Evolutionary conservation across 2,888 invertebrate species (phyloP).

Genomic region (Zelleria hepariella): DNA sequence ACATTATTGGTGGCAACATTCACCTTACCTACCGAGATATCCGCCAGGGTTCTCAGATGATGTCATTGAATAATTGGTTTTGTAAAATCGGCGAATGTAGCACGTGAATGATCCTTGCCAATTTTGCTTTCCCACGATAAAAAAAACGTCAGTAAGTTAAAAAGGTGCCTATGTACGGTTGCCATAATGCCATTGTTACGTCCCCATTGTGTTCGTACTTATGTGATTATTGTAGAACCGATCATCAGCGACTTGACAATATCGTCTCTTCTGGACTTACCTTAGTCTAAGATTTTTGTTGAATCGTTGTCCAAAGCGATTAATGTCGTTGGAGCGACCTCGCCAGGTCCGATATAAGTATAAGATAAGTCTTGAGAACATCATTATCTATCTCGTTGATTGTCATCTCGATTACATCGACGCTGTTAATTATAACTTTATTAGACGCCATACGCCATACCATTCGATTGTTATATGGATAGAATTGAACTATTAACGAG

Average conservation of each 20-base stretch:
- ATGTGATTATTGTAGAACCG: not conserved
- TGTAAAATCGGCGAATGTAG: not conserved
- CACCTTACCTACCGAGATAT: not conserved
- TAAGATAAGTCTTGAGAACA: not conserved
- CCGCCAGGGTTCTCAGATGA: no score
- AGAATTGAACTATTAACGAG: not conserved
- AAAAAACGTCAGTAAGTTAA: no score
- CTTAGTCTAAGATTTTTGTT: not conserved
- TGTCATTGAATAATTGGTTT: not conserved
- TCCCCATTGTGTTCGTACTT: conserved; percentile 1
- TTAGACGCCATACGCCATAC: not conserved
- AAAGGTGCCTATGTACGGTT: no score
- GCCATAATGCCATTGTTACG: conserved; percentile 20
- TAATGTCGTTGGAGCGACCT: not conserved
- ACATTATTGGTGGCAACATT: not conserved
- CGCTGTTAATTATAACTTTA: not conserved
- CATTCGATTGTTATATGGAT: not conserved
- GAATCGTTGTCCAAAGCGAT: not conserved
- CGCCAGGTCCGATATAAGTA: not conserved
- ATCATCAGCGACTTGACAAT: no score
- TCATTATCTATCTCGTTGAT: not conserved
- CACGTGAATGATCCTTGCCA: conserved; percentile 20
- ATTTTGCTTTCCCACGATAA: conserved; percentile 31
- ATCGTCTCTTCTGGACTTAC: not conserved
- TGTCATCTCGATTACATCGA: not conserved